phyloP scores from a whole-genome alignment of 1,140 invertebrate species.

The Trichonephila inaurata region DNA sequence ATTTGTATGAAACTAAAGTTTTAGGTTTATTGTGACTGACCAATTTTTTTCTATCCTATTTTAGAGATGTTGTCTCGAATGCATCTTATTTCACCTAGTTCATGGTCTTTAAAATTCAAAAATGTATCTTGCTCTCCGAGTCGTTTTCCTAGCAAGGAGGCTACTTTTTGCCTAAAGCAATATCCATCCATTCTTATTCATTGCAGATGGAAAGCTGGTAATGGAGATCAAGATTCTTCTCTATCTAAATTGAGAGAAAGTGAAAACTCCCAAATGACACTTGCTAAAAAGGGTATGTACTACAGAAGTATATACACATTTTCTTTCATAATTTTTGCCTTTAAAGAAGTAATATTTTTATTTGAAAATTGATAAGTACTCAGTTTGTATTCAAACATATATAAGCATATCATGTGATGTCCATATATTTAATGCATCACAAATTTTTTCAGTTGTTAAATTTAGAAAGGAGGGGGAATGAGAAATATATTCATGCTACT shows the following conservation, averaged over 20 bases:
- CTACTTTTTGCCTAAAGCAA: background rate
- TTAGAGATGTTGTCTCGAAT: conserved; percentile 27
- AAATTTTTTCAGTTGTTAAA: too few species aligned
- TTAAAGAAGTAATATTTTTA: background rate
- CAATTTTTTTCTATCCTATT: background rate
- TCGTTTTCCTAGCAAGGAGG: conserved; percentile 10
- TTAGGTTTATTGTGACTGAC: too few species aligned
- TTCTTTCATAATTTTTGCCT: too few species aligned
- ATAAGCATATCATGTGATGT: too few species aligned
- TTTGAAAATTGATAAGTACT: too few species aligned
- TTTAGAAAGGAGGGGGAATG: too few species aligned
- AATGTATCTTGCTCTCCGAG: background rate
- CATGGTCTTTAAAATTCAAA: conserved; percentile 23
- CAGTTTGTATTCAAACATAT: too few species aligned
- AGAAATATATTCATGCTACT: too few species aligned
- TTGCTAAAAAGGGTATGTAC: conserved; percentile 67
- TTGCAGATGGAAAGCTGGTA: conserved; percentile 57
- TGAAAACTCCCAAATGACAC: conserved; percentile 40
- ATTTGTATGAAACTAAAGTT: background rate
- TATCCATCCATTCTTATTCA: conserved; percentile 30
- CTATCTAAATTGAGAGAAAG: conserved; percentile 40
- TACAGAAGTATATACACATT: too few species aligned
- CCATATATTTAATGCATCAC: too few species aligned
- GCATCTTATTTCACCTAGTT: background rate
- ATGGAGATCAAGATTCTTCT: conserved; percentile 48